phyloP scores from a whole-genome alignment of 2,113 vertebrate genomes.

The Dicaeum eximium region DNA sequence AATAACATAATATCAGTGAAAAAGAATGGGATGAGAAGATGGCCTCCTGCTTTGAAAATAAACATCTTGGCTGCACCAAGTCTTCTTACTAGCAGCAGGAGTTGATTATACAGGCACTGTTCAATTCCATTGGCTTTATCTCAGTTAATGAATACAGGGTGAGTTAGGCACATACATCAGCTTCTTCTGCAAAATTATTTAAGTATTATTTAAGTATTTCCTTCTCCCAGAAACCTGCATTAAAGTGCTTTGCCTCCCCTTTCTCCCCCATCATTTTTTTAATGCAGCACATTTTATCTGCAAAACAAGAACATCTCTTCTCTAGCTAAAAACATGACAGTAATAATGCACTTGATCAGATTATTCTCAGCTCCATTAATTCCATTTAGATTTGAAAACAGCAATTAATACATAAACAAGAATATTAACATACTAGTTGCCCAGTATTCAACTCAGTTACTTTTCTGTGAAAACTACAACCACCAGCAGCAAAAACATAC shows the following conservation, averaged over 20 bases:
- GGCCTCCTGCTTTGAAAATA: slow-evolving; percentile 57
- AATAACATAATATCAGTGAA: slow-evolving; percentile 7
- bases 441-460: background rate
- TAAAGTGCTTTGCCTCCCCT: background rate
- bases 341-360: slow-evolving; percentile 47
- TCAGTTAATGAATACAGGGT: slow-evolving; percentile 33
- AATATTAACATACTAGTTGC: slow-evolving; percentile 7
- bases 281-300: background rate
- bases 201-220: slow-evolving; percentile 26
- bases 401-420: slow-evolving; percentile 31
- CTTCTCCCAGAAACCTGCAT: background rate
- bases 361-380: slow-evolving; percentile 49
- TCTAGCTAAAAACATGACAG: slow-evolving; percentile 18
- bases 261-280: background rate
- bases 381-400: slow-evolving; percentile 31
- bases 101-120: slow-evolving; percentile 22
- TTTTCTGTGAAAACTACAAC: background rate
- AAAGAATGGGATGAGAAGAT: background rate
- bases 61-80: slow-evolving; percentile 29
- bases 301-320: background rate
- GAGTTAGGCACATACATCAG: slow-evolving; percentile 8
- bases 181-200: slow-evolving; percentile 13
- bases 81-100: slow-evolving; percentile 34
- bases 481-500: background rate
- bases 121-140: slow-evolving; percentile 35